Evolutionary conservation across 2,888 invertebrate species (phyloP).

Genomic region (Tenthredo amoena): DNA sequence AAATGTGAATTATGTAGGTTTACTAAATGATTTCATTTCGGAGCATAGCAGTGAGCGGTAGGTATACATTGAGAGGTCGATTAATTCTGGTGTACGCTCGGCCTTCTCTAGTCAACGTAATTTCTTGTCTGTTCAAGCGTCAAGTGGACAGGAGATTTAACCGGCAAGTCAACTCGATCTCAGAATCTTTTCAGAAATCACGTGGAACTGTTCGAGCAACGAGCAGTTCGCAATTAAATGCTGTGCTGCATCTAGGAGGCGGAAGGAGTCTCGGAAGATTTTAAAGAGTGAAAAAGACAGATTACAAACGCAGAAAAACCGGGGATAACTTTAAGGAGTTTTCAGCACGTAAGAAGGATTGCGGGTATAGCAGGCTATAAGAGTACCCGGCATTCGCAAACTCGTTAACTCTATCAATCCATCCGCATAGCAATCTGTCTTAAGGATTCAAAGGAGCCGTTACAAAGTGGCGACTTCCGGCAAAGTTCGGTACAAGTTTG

Average conservation of each 20-base stretch:
- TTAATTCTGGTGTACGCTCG: not conserved
- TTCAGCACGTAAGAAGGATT: not conserved
- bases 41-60: not conserved
- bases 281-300: not conserved
- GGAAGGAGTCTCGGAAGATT: not conserved
- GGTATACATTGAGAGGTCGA: not conserved
- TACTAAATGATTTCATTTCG: not conserved
- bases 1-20: not conserved
- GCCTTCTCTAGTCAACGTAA: not conserved
- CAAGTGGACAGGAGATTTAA: not conserved
- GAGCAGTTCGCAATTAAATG: constrained; percentile 60
- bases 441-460: constrained; percentile 7
- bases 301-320: not conserved
- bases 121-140: not conserved
- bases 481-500: not conserved
- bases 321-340: not conserved
- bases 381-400: constrained; percentile 33
- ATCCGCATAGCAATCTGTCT: constrained; percentile 15
- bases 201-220: constrained; percentile 33
- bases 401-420: constrained; percentile 45
- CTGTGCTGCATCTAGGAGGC: constrained; percentile 23
- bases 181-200: not conserved
- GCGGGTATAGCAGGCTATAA: not conserved
- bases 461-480: not conserved
- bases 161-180: not conserved